phyloP scores from a whole-genome alignment of 2,888 invertebrate genomes.

The Minunthozetes semirufus region DNA sequence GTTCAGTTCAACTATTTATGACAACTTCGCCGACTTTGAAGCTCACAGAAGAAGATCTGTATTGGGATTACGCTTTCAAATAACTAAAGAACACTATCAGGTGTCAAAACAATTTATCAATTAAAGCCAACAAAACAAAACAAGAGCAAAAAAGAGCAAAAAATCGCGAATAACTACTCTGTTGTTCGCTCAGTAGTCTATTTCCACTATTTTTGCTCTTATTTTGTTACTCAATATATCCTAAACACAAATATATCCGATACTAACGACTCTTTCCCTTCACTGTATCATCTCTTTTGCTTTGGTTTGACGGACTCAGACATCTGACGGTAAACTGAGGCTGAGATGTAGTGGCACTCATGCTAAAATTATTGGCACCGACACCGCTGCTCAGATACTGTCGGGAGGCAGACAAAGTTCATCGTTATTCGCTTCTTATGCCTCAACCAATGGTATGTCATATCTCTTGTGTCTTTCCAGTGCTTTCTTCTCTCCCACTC shows the following conservation, averaged over 20 bases:
- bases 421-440: slow-evolving; percentile 4
- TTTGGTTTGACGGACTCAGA: slow-evolving; percentile 14
- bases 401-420: slow-evolving; percentile 25
- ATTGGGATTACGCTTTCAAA: slow-evolving; percentile 32
- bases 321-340: slow-evolving; percentile 28
- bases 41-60: slow-evolving; percentile 1
- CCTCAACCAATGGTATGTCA: not conserved
- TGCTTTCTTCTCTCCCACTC: not conserved
- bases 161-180: not conserved
- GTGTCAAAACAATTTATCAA: slow-evolving; percentile 22
- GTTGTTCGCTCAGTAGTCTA: not conserved
- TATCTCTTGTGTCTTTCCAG: not conserved
- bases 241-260: not conserved
- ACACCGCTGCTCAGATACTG: slow-evolving; percentile 1
- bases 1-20: slow-evolving; percentile 30
- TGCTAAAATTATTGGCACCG: slow-evolving; percentile 21
- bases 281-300: not conserved
- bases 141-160: not conserved
- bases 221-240: not conserved
- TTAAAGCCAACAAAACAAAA: not conserved
- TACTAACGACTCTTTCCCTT: not conserved
- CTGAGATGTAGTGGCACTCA: slow-evolving; percentile 29
- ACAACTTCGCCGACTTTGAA: slow-evolving; percentile 34
- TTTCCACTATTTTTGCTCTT: not conserved
- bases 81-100: slow-evolving; percentile 36